Base-by-base conservation (phyloP, 2,888 invertebrate species). In the Arge pagana region DNA sequence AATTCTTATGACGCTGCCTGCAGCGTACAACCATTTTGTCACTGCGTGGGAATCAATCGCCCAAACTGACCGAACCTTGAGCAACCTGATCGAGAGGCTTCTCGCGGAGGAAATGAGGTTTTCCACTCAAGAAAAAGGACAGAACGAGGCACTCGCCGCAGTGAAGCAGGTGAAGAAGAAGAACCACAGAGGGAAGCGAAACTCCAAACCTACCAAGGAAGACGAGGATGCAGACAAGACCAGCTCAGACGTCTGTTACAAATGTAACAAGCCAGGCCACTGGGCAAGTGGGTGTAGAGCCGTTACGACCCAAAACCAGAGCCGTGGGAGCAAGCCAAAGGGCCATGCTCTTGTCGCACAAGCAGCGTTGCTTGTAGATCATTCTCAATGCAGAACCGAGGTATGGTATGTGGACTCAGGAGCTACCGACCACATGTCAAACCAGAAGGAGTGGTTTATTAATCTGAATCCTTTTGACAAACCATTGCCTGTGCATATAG, bases 401-500 rank as follows among this genome's bases (percentile, higher is more conserved):
- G 19, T 24, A 15, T 55, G 59, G 54, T 39, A 36, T 13, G 8
- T 61, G 6, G 64, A 61, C 28, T 62, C 61, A 3, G 60, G 61
- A 8, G 64, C 61, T 11, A 56, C 54, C 0, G 51, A 60, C 26
- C 57, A 63, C 43, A 62, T 62, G 61, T 55, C 58, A 3, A 49
- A 49, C 10, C 42, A 50, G 5, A 48, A 54, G 15, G 42, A 43
- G 11, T 60, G 56, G 59, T 62, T 64, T 16, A 26, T 40, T 10
- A 55, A 53, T 10, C 52, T 52, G 3, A 39, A 24, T 6, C 21
- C 10, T 24, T 49, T 60, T 16, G 6, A 57, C 1, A 36, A 56
- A 21, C 21, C 31, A 0, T 28, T 24, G n/a, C 45, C 40, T 4
- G 54, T 59, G 15, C 3, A 39, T 0, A 13, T 45, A 8, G 50